These are phyloP conservation scores for Arvicanthis niloticus DNA, from an alignment of 2,113 vertebrate species.

Conservation along the genomic window DNA sequence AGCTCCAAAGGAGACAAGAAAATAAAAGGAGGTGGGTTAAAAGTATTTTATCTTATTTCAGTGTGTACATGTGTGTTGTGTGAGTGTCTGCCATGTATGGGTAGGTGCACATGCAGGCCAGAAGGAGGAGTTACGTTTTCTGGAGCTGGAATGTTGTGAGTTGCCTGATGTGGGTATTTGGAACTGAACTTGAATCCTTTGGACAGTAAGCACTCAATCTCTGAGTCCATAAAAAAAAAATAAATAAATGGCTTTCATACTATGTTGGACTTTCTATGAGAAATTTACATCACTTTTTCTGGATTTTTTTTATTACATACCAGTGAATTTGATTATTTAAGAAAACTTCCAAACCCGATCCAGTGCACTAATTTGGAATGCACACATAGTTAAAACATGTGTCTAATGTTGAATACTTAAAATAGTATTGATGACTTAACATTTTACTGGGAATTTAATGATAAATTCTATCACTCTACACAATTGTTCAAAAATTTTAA, in stretches of 20 bases:
- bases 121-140: background rate
- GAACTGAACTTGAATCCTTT: background rate
- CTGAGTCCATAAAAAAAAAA: background rate
- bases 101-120: no score
- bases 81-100: background rate
- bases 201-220: background rate
- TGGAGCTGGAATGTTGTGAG: background rate
- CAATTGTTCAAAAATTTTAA: background rate
- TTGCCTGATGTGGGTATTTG: background rate
- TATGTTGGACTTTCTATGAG: background rate
- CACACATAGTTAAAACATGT: background rate
- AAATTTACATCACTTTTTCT: slow-evolving; percentile 19
- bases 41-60: background rate
- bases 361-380: background rate
- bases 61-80: background rate
- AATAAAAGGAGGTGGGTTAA: background rate
- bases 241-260: background rate
- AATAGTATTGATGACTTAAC: slow-evolving; percentile 16
- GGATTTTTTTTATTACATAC: background rate
- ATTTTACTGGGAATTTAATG: slow-evolving; percentile 6
- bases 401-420: background rate
- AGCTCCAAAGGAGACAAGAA: background rate
- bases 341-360: background rate
- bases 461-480: background rate
- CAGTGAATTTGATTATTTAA: slow-evolving; percentile 9